These are phyloP conservation scores for Pardosa pseudoannulata DNA, from an alignment of 2,888 invertebrate genomes.

Conservation along the genomic window DNA sequence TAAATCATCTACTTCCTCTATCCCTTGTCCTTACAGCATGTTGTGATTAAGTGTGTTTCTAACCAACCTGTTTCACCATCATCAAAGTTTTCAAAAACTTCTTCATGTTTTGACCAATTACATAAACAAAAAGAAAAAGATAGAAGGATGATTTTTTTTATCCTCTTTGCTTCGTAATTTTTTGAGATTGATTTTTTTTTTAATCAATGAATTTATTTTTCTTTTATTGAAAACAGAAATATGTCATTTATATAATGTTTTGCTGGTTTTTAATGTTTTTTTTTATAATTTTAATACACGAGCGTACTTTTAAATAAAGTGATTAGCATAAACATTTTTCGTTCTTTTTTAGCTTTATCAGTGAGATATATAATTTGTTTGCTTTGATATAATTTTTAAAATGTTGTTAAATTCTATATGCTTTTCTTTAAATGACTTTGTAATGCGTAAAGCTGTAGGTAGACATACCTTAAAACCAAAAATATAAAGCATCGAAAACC, in stretches of 20 bases:
- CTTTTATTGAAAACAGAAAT: not conserved
- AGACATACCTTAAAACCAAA: too few species aligned
- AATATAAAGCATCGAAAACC: too few species aligned
- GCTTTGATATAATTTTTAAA: not conserved
- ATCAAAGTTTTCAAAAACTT: not conserved
- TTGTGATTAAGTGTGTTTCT: slow-evolving; percentile 49
- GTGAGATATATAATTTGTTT: not conserved
- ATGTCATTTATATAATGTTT: not conserved
- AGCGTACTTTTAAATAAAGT: not conserved
- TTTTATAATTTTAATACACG: not conserved
- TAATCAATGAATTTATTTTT: not conserved
- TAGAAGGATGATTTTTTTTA: not conserved
- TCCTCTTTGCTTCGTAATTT: not conserved
- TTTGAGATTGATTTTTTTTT: not conserved
- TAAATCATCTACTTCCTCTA: slow-evolving; percentile 33
- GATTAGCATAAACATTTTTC: not conserved
- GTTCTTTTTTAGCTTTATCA: not conserved
- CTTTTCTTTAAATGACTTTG: too few species aligned
- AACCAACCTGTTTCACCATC: slow-evolving; percentile 67
- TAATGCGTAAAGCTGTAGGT: not conserved
- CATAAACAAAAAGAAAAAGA: not conserved
- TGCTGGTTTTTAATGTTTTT: not conserved
- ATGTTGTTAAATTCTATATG: not conserved
- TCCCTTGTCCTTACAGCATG: slow-evolving; percentile 72
- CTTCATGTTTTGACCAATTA: not conserved